A percentile compares a stretch with the other conserved stretches of the same genome.
Conservation (phyloP, 2,888 invertebrate genomes). For the Lochmaea capreae region DNA sequence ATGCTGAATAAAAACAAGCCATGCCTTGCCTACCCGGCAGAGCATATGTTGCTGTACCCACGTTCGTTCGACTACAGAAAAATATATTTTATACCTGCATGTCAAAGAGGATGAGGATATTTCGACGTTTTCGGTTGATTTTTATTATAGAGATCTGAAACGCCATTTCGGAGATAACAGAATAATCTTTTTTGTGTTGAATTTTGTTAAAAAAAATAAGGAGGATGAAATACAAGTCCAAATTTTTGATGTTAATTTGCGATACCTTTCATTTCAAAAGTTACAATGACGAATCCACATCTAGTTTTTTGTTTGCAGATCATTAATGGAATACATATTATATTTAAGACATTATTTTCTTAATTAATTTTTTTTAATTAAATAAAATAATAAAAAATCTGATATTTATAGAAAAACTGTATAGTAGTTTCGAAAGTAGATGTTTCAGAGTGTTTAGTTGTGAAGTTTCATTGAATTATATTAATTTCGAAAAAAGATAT, state of each 20-base stretch:
- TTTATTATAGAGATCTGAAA: background rate
- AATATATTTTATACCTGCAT: conserved; percentile 37
- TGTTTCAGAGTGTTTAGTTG: too few species aligned
- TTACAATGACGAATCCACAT: too few species aligned
- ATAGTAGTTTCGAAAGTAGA: too few species aligned
- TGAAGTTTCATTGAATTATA: too few species aligned
- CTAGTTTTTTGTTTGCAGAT: too few species aligned
- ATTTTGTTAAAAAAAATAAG: background rate
- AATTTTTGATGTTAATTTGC: background rate
- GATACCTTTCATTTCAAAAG: background rate
- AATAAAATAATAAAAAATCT: too few species aligned
- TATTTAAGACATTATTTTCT: too few species aligned
- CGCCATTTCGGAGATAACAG: conserved; percentile 2
- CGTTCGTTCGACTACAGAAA: conserved; percentile 35
- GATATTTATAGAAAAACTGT: too few species aligned
- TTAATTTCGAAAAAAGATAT: too few species aligned
- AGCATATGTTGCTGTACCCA: conserved; percentile 47
- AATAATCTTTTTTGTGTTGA: background rate
- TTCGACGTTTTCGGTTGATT: conserved; percentile 12
- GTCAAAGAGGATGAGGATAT: conserved; percentile 25
- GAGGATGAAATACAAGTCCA: background rate
- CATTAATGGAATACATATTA: too few species aligned
- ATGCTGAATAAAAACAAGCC: conserved; percentile 46
- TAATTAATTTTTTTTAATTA: too few species aligned
- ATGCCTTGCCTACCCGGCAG: conserved; percentile 38